These are phyloP conservation scores for Cheirogaleus major DNA, from an alignment of 2,797 vertebrate genomes.

Conservation along the genomic window DNA sequence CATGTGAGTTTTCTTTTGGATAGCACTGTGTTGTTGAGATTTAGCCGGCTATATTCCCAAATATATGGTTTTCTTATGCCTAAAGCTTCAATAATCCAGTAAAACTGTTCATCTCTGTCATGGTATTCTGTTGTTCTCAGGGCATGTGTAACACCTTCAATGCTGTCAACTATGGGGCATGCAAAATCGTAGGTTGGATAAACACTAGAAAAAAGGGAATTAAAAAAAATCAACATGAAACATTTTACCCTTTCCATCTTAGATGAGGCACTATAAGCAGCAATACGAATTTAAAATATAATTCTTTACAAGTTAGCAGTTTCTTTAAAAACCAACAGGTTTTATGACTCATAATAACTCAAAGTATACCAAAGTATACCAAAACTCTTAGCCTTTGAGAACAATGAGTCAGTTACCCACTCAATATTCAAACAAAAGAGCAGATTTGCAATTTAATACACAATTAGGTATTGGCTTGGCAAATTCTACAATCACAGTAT, in stretches of 20 bases:
- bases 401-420: neutral
- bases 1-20: slow-evolving; percentile 99
- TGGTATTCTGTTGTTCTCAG: slow-evolving; percentile 98
- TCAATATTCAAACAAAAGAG: slow-evolving; percentile 5
- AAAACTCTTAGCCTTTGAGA: neutral
- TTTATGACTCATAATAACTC: neutral
- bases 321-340: neutral
- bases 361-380: neutral
- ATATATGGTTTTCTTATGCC: slow-evolving; percentile 95
- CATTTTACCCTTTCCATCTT: neutral
- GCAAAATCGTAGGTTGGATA: slow-evolving; percentile 99
- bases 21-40: slow-evolving; percentile 98
- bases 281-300: neutral
- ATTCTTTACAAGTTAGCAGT: neutral
- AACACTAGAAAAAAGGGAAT: slow-evolving; percentile 85
- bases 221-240: neutral
- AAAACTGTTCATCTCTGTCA: slow-evolving; percentile 97
- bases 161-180: slow-evolving; percentile 98
- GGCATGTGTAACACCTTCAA: slow-evolving; percentile 97
- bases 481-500: neutral
- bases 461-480: neutral
- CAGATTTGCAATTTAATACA: neutral
- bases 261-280: neutral
- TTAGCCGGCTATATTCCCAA: slow-evolving; percentile 98
- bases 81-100: slow-evolving; percentile 96